Percentiles rank a stretch among this genome's conserved stretches.
Conservation (phyloP, 2,888 invertebrate genomes). For the Hecatera dysodea region DNA sequence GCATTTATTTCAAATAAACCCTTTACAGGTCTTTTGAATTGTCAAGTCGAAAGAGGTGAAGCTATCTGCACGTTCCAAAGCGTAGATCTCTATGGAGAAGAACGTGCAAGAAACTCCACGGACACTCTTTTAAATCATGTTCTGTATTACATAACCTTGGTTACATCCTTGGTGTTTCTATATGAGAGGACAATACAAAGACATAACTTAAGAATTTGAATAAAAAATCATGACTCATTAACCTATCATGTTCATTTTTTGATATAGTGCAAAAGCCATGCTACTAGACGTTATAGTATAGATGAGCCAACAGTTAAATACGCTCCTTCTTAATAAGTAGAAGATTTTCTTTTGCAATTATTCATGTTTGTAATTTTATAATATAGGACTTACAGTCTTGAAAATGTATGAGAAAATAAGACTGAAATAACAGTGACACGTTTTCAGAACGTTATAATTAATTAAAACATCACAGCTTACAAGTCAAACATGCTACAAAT, state of each 20-base stretch:
- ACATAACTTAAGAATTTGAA: background rate
- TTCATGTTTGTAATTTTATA: no score
- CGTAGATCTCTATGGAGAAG: no score
- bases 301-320: background rate
- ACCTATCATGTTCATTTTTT: background rate
- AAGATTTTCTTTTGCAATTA: background rate
- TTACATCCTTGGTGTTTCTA: no score
- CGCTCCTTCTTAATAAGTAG: slow-evolving; percentile 4
- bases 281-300: background rate
- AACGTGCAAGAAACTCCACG: no score
- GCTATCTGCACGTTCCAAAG: no score
- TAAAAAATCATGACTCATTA: slow-evolving; percentile 34
- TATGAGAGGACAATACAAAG: no score
- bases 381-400: background rate
- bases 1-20: no score
- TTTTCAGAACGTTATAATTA: background rate
- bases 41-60: no score
- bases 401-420: background rate
- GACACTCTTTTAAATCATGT: no score
- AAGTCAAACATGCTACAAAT: slow-evolving; percentile 17
- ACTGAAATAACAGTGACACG: background rate
- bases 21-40: no score
- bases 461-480: slow-evolving; percentile 2
- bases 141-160: no score
- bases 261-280: background rate